Evolutionary conservation across 2,113 vertebrate genomes (phyloP).

Genomic region (Leucopsar rothschildi): DNA sequence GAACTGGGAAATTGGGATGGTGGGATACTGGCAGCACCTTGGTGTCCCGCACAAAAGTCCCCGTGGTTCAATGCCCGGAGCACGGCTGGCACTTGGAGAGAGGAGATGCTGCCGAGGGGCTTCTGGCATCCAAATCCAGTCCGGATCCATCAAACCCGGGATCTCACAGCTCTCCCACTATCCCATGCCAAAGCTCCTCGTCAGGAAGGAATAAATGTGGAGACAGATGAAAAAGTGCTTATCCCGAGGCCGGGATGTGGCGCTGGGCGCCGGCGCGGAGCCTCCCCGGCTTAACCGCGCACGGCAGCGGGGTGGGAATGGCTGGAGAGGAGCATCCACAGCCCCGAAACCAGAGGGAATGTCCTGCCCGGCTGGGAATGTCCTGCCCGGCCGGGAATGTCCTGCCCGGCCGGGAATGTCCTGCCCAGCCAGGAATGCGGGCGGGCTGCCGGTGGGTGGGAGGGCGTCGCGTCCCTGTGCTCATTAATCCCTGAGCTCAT

Average conservation of each 20-base stretch:
- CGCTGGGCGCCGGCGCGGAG: neutral
- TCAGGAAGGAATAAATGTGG: neutral
- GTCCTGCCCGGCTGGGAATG: neutral
- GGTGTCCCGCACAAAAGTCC: fast-evolving
- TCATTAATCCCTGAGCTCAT: neutral
- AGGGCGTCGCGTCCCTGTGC: neutral
- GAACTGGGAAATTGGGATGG: fast-evolving
- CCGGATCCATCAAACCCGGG: neutral
- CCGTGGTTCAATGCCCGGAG: fast-evolving
- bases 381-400: neutral
- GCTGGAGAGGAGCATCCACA: neutral
- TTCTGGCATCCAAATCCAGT: neutral
- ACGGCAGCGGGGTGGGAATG: neutral
- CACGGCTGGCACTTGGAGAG: neutral
- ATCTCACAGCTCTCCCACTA: neutral
- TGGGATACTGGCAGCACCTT: neutral
- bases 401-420: neutral
- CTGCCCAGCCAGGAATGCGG: neutral
- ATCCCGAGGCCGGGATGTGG: neutral
- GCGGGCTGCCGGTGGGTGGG: neutral
- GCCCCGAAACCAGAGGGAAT: neutral
- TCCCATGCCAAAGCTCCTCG: neutral
- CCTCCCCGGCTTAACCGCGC: neutral
- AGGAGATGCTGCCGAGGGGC: neutral
- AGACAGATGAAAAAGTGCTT: neutral